These are phyloP conservation scores for Drosophila sturtevanti DNA, from an alignment of 1,140 invertebrate species.

Conservation along the genomic window DNA sequence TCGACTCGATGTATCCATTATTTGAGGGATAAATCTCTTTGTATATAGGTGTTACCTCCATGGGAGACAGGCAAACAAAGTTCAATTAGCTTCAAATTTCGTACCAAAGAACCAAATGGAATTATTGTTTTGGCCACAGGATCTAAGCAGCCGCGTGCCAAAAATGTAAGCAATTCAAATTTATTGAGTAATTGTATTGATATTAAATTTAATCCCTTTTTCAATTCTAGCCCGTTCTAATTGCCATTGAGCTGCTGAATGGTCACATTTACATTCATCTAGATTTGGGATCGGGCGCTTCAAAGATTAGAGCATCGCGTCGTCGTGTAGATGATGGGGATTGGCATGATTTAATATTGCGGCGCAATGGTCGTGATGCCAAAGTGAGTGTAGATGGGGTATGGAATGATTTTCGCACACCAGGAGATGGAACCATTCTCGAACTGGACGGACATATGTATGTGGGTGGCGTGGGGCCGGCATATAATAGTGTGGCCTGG, in stretches of 20 bases:
- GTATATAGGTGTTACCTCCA: slow-evolving; percentile 87
- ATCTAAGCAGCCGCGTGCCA: slow-evolving; percentile 88
- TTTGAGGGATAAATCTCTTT: slow-evolving; percentile 82
- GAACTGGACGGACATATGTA: slow-evolving; percentile 95
- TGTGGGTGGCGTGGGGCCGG: slow-evolving; percentile 92
- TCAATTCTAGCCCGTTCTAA: slow-evolving; percentile 89
- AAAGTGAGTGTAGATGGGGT: slow-evolving; percentile 95
- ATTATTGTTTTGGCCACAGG: slow-evolving; percentile 96
- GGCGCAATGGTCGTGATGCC: slow-evolving; percentile 91
- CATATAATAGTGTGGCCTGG: slow-evolving; percentile 88
- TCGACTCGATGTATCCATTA: background rate
- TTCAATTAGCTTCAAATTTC: slow-evolving; percentile 95
- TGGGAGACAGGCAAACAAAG: slow-evolving; percentile 94
- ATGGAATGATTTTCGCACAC: slow-evolving; percentile 94
- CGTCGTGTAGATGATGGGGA: slow-evolving; percentile 93
- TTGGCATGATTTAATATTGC: slow-evolving; percentile 94
- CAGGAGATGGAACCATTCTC: slow-evolving; percentile 91
- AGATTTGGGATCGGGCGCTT: slow-evolving; percentile 94
- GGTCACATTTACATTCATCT: slow-evolving; percentile 96
- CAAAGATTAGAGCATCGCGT: slow-evolving; percentile 92
- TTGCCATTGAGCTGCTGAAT: slow-evolving; percentile 96
- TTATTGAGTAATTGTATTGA: background rate
- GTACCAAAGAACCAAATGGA: slow-evolving; percentile 96
- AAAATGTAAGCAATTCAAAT: slow-evolving; percentile 60
- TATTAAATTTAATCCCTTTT: background rate